Conservation (phyloP, 2,888 invertebrate genomes). For the Agrotis clavis region DNA sequence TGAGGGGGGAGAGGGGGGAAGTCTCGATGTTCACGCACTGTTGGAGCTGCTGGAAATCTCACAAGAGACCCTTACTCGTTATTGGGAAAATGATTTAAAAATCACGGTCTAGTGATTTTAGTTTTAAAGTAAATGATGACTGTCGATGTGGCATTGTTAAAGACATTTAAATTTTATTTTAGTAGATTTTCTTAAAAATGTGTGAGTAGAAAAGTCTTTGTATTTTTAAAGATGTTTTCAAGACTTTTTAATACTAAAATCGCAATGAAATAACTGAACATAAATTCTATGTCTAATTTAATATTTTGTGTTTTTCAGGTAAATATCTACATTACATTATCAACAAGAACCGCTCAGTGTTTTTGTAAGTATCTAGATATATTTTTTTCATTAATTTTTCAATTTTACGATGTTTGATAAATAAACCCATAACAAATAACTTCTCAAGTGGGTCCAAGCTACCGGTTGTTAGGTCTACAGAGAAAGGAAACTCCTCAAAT, state of each 20-base stretch:
- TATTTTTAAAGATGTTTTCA: too few relatives aligned
- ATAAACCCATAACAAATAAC: too few relatives aligned
- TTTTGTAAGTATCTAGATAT: constrained; percentile 19
- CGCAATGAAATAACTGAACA: too few relatives aligned
- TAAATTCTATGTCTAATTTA: not conserved
- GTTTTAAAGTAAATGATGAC: constrained; percentile 21
- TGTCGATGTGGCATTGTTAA: not conserved
- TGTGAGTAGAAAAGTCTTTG: too few relatives aligned
- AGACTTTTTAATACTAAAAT: too few relatives aligned
- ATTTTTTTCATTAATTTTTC: too few relatives aligned
- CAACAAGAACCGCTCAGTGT: not conserved
- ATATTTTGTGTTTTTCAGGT: constrained; percentile 33
- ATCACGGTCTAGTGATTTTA: constrained; percentile 46
- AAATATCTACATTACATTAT: not conserved
- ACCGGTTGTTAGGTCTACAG: too few relatives aligned
- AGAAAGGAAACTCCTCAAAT: too few relatives aligned
- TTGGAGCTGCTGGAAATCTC: constrained; percentile 44
- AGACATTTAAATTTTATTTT: not conserved
- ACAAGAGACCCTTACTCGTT: constrained; percentile 47
- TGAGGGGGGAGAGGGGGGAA: not conserved
- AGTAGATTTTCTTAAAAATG: too few relatives aligned
- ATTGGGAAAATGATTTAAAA: constrained; percentile 50
- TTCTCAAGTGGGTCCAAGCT: too few relatives aligned
- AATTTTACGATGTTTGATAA: too few relatives aligned
- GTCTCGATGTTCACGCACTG: constrained; percentile 52